phyloP scores from a whole-genome alignment of 2,797 vertebrate genomes.

The Cirrhinus mrigala region DNA sequence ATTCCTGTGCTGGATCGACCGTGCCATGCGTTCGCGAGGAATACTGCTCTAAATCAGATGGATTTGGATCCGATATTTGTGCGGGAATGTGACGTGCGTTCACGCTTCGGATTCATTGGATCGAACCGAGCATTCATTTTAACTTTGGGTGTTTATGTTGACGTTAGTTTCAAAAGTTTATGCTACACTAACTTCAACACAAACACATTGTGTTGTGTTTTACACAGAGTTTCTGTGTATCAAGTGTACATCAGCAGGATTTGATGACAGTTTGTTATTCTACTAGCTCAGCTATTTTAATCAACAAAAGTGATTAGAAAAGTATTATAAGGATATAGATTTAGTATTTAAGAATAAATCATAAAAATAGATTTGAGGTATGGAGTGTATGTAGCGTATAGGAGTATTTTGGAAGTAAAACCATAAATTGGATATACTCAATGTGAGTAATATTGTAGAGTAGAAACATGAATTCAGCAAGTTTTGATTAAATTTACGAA shows the following conservation, averaged over 20 bases:
- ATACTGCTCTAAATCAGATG: not conserved
- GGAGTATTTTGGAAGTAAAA: not conserved
- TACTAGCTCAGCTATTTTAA: not conserved
- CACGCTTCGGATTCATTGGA: not conserved
- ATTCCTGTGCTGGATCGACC: not conserved
- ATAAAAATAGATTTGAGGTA: no score
- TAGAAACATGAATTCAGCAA: not conserved
- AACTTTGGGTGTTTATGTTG: not conserved
- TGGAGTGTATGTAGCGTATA: not conserved
- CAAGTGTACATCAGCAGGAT: not conserved
- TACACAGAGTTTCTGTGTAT: not conserved
- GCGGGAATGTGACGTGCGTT: conserved; percentile 17
- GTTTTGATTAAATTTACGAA: not conserved
- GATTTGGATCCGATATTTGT: not conserved
- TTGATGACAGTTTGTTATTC: not conserved
- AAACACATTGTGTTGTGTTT: not conserved
- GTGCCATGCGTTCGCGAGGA: conserved; percentile 31
- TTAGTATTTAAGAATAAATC: not conserved
- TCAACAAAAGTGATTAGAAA: not conserved
- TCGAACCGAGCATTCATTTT: not conserved
- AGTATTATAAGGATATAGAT: not conserved
- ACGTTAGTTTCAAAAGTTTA: not conserved
- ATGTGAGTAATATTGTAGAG: not conserved
- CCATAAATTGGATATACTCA: not conserved
- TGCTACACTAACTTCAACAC: not conserved